Conservation (phyloP, 2,888 invertebrate species). For the Eugnorisma glareosa region DNA sequence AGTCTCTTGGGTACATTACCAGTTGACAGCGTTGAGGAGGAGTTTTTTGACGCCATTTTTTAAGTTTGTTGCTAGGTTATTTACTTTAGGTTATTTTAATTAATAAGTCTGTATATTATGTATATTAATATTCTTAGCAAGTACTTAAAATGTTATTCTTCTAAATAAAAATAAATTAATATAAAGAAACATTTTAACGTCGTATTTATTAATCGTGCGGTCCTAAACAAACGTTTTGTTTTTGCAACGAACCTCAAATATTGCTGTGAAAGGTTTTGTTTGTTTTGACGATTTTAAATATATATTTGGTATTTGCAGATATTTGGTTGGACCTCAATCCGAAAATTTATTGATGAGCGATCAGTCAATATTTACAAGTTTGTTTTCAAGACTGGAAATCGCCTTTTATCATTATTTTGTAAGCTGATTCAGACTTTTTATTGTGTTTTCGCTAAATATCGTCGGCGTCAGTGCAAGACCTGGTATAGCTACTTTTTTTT, state of each 20-base stretch:
- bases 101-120: too few relatives aligned
- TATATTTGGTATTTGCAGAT: slow-evolving; percentile 27
- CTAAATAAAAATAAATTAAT: too few relatives aligned
- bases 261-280: slow-evolving; percentile 11
- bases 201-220: slow-evolving; percentile 16
- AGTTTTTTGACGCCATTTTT: too few relatives aligned
- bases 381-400: neutral
- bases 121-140: too few relatives aligned
- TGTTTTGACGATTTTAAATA: slow-evolving; percentile 29
- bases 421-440: neutral
- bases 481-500: too few relatives aligned
- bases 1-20: too few relatives aligned
- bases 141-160: too few relatives aligned
- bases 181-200: neutral
- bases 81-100: too few relatives aligned
- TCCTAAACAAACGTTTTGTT: slow-evolving; percentile 43
- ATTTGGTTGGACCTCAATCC: slow-evolving; percentile 2
- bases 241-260: neutral
- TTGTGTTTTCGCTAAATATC: neutral
- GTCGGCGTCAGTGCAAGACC: too few relatives aligned
- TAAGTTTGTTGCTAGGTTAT: too few relatives aligned
- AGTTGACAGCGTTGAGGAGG: too few relatives aligned
- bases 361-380: slow-evolving; percentile 15
- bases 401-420: slow-evolving; percentile 10
- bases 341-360: slow-evolving; percentile 30